phyloP scores from a whole-genome alignment of 2,888 invertebrate genomes.

The Rapana venosa region DNA sequence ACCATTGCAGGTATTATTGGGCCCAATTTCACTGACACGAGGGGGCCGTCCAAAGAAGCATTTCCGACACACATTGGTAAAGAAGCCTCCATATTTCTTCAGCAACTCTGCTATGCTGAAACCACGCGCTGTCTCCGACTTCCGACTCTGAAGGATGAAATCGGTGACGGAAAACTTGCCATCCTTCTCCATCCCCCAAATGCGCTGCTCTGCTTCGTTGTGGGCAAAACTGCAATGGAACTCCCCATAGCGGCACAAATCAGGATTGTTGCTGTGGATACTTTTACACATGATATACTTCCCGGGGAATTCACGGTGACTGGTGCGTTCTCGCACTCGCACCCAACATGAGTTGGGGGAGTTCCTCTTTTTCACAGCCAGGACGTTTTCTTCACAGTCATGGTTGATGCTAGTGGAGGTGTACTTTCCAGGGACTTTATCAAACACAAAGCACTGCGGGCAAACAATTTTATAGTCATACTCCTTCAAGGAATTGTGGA shows the following conservation, averaged over 20 bases:
- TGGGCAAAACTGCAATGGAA: constrained; percentile 72
- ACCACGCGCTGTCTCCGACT: constrained; percentile 43
- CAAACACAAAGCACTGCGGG: constrained; percentile 35
- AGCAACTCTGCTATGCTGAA: constrained; percentile 63
- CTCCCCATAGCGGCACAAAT: constrained; percentile 63
- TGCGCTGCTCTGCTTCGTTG: constrained; percentile 64
- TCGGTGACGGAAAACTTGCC: constrained; percentile 70
- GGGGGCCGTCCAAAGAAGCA: constrained; percentile 68
- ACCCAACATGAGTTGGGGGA: constrained; percentile 54
- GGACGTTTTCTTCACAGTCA: constrained; percentile 68
- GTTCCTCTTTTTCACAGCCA: constrained; percentile 56
- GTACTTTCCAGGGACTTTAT: constrained; percentile 36
- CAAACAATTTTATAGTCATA: constrained; percentile 41
- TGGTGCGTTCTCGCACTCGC: constrained; percentile 67
- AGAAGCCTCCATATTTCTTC: constrained; percentile 66
- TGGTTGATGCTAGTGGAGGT: constrained; percentile 51
- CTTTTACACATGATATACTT: constrained; percentile 69
- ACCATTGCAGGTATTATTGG: constrained; percentile 9
- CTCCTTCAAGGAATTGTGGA: constrained; percentile 33
- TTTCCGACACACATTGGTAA: constrained; percentile 68
- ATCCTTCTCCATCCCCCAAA: constrained; percentile 74
- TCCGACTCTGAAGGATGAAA: constrained; percentile 69
- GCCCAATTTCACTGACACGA: constrained; percentile 51
- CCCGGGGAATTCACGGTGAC: constrained; percentile 69
- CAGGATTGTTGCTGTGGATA: constrained; percentile 53